Evolutionary conservation across 1,140 invertebrate species (phyloP).

Genomic region (Pararge aegeria): DNA sequence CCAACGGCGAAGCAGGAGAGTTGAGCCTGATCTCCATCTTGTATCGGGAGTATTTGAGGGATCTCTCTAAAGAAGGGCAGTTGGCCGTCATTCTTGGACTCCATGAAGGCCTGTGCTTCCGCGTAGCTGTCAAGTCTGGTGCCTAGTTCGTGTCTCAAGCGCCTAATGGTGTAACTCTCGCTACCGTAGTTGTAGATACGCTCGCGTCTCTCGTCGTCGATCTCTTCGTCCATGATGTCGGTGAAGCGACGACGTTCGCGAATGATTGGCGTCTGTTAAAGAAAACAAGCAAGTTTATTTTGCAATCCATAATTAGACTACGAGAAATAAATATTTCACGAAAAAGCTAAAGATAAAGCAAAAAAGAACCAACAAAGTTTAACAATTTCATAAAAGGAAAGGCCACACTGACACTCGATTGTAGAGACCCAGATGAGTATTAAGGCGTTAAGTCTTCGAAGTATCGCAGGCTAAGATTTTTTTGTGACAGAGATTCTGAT

Average conservation of each 20-base stretch:
- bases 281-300: slow-evolving; percentile 5
- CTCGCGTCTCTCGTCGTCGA: slow-evolving; percentile 92
- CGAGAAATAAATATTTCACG: too few relatives aligned
- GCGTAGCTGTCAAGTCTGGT: slow-evolving; percentile 89
- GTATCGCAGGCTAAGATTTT: too few relatives aligned
- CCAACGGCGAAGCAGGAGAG: slow-evolving; percentile 93
- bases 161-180: slow-evolving; percentile 85
- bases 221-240: slow-evolving; percentile 97
- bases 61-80: slow-evolving; percentile 91
- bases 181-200: slow-evolving; percentile 89
- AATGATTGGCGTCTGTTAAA: slow-evolving; percentile 88
- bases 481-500: too few relatives aligned
- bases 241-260: slow-evolving; percentile 94
- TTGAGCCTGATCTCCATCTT: slow-evolving; percentile 87
- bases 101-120: slow-evolving; percentile 91
- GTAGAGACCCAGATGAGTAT: too few relatives aligned
- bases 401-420: too few relatives aligned
- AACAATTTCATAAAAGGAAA: too few relatives aligned
- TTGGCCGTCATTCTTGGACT: slow-evolving; percentile 88
- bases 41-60: slow-evolving; percentile 88
- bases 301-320: too few relatives aligned
- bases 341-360: too few relatives aligned
- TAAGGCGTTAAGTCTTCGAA: too few relatives aligned
- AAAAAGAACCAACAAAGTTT: too few relatives aligned
- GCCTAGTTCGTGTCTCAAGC: slow-evolving; percentile 90